Evolutionary conservation across 2,888 invertebrate species (phyloP), one percentile per base, ranked within the genome.

Genomic region (Seira ritae): DNA sequence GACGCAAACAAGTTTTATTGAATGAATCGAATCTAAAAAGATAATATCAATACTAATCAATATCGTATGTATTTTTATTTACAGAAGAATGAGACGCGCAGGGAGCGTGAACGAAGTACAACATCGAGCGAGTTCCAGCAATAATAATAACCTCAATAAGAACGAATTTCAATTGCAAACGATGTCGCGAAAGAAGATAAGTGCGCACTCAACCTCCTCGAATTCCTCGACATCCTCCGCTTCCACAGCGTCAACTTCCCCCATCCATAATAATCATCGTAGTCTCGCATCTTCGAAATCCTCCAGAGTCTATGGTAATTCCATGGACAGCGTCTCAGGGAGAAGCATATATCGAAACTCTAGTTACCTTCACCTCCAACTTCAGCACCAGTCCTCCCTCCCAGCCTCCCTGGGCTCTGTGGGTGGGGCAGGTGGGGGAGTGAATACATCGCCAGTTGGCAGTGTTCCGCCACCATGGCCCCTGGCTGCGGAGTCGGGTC

Each of bases 71-170:
- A 15, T 50, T 68, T 37, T 70, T 24, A 46, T 23, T 71, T 75
- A 15, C 82, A 88, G 87, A 76, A 86, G 69, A 73, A 86, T 88
- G 87, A 60, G 87, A 19, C 79, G 86, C 17, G 69, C 86, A 19
- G 86, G 80, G 37, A 86, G 86, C 55, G 74, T 84, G 82, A 84
- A 84, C 46, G 86, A 86, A 65, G 76, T 86, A 65, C 72, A 31
- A n/a, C 46, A n/a, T n/a, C n/a, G n/a, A n/a, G n/a, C n/a, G n/a
- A n/a, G 66, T 24, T 1, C 67, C 19, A 71, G 22, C 55, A 66
- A n/a, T 42, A 12, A 24, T 23, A 73, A 68, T 15, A n/a, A n/a
- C n/a, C n/a, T n/a, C n/a, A n/a, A n/a, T n/a, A 68, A 60, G 66
- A 80, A 80, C 50, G 84, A 84, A 62, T 80, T 84, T 19, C 67